Percentiles rank a stretch among this genome's conserved stretches.
Evolutionary conservation across 2,113 vertebrate species (phyloP).

Genomic region (Carollia perspicillata): DNA sequence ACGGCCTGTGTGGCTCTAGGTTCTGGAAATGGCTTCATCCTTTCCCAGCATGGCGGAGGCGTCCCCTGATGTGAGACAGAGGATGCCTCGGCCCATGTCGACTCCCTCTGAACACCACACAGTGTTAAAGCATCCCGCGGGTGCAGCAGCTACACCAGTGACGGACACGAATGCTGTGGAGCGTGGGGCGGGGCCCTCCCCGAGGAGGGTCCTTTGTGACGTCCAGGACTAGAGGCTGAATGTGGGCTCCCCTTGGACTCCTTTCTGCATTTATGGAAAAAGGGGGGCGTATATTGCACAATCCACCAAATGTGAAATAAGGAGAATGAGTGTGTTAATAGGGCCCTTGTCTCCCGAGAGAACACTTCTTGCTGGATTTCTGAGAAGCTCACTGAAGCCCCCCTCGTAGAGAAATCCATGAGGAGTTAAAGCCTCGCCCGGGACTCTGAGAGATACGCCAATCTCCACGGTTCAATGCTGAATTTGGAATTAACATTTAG

Average conservation of each 20-base stretch:
- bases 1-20: not conserved
- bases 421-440: no score
- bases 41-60: not conserved
- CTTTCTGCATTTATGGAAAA: not conserved
- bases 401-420: not conserved
- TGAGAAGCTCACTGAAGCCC: not conserved
- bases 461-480: not conserved
- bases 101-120: not conserved
- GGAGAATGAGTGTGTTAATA: not conserved
- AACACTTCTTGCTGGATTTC: not conserved
- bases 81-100: accelerated
- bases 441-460: not conserved
- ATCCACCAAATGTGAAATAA: not conserved
- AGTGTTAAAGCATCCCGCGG: not conserved
- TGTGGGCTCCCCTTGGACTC: not conserved
- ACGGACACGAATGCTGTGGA: not conserved
- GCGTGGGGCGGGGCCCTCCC: accelerated
- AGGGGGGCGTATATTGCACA: no score
- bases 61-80: no score
- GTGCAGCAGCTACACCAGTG: accelerated
- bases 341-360: not conserved
- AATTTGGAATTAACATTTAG: not conserved
- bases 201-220: accelerated
- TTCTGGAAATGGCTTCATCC: accelerated
- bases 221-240: not conserved